Evolutionary conservation across 2,113 vertebrate species (phyloP).

Genomic region (Ciconia stormi): DNA sequence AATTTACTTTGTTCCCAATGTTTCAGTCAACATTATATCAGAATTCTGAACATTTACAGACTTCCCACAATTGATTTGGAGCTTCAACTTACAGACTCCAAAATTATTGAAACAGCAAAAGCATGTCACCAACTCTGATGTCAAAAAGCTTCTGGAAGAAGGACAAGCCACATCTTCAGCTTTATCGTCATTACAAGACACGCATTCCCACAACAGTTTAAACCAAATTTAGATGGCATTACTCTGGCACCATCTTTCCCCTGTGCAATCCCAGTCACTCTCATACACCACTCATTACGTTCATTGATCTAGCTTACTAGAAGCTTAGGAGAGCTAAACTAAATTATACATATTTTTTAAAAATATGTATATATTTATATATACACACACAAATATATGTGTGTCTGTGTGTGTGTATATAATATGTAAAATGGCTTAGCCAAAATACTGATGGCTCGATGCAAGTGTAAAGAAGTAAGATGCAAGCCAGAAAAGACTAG

Average conservation of each 20-base stretch:
- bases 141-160: not conserved
- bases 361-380: not conserved
- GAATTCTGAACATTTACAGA: not conserved
- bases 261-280: not conserved
- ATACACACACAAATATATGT: not conserved
- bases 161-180: not conserved
- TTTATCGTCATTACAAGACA: not conserved
- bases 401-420: rapidly evolving
- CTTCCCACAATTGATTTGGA: not conserved
- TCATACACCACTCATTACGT: not conserved
- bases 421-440: not conserved
- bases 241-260: not conserved
- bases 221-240: not conserved
- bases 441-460: not conserved
- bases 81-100: not conserved
- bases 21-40: not conserved
- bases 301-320: not conserved
- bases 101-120: not conserved
- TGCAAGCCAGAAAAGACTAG: not conserved
- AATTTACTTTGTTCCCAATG: not conserved
- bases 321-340: not conserved
- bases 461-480: not conserved
- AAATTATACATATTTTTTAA: not conserved
- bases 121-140: not conserved
- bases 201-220: not conserved